Base-by-base conservation (phyloP, 2,113 vertebrate genomes). In the Pongo abelii region DNA sequence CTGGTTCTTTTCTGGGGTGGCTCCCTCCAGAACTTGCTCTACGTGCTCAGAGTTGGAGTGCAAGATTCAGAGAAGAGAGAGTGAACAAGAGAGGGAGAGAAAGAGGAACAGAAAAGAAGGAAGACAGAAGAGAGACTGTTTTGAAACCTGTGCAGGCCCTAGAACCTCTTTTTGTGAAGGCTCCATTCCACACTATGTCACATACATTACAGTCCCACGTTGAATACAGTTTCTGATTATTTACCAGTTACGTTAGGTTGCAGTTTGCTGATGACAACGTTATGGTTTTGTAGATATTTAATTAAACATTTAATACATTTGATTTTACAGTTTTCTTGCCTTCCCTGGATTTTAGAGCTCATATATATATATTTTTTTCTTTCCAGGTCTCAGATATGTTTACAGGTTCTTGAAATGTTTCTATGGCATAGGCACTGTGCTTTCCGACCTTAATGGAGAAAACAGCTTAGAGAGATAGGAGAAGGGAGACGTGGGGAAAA, bases 221-320 rank as follows among this genome's bases (percentile, higher is more conserved):
- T 0, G 11, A 46, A 13, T 4, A 16, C 25, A 55, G 2, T 92
- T 79, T 5, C 23, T 23, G 48, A 84, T 64, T 69, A 55, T 50
- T 94, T 84, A 48, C 17, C 61, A 40, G 77, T 46, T 86, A 23
- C 23, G 48, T 57, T 74, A 61, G 48, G 50, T 35, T 83, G 81
- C 8, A 70, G 38, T 77, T 96, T 78, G 48, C 46, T 67, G 78
- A 17, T 64, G 94, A 46, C 40, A 43, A 20, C 12, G 12, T 50
- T 85, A 84, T 75, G 52, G 75, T 91, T 94, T 94, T 84, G 70
- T 50, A 94, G 84, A 48, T 74, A 84, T 67, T 92, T 92, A 89
- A 95, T 80, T 48, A 90, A 89, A 55, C 67, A 27, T 27, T 35
- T 69, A 74, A 57, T 88, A 61, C 22, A 74, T 93, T 69, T 78